These are phyloP conservation scores for Lasioglossum vierecki DNA, from an alignment of 2,888 invertebrate genomes.

Conservation along the genomic window DNA sequence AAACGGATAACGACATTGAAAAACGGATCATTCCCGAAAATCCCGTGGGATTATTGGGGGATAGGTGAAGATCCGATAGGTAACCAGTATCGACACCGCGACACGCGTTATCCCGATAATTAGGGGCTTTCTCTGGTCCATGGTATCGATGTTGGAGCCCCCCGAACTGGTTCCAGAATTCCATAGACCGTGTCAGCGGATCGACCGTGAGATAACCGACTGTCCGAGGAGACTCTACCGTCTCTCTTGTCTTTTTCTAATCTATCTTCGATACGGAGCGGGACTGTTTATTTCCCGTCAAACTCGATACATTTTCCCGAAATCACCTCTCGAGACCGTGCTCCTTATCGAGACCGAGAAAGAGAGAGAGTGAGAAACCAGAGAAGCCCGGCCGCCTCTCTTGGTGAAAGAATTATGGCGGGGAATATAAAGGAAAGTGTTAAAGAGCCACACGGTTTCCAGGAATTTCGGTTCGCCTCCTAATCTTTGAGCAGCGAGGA, in stretches of 20 bases:
- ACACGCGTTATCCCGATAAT: conserved; percentile 79
- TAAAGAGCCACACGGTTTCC: background rate
- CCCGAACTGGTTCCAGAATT: conserved; percentile 74
- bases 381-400: background rate
- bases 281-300: conserved; percentile 24
- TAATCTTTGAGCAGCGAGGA: conserved; percentile 49
- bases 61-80: conserved; percentile 67
- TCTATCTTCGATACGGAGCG: conserved; percentile 53
- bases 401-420: background rate
- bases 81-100: conserved; percentile 74
- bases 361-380: background rate
- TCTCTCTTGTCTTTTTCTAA: conserved; percentile 51
- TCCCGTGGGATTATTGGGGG: conserved; percentile 67
- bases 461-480: conserved; percentile 27
- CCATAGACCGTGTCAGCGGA: conserved; percentile 71
- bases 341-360: conserved; percentile 4
- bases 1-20: background rate
- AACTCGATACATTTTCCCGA: conserved; percentile 24
- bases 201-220: conserved; percentile 72
- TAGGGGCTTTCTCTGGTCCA: conserved; percentile 72
- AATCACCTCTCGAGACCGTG: conserved; percentile 22
- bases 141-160: conserved; percentile 71
- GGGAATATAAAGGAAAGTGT: background rate
- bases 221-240: conserved; percentile 35
- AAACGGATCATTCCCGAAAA: conserved; percentile 37